phyloP scores from a whole-genome alignment of 2,113 vertebrate genomes.

The Chlamydotis undulata region DNA sequence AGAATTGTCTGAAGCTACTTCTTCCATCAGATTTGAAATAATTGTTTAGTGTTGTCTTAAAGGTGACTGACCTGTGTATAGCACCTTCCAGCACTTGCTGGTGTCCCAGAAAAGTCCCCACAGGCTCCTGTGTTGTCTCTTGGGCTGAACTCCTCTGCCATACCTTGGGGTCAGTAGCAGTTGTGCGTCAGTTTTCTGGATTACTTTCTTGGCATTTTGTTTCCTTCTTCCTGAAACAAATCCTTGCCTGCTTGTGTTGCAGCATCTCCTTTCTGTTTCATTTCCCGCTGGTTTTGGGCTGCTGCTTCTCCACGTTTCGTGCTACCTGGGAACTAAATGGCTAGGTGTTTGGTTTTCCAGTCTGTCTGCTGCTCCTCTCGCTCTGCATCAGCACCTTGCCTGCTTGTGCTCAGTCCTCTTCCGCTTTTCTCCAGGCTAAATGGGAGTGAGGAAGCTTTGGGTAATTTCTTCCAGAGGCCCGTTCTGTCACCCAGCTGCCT shows the following conservation, averaged over 20 bases:
- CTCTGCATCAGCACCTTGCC: background rate
- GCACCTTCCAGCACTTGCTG: background rate
- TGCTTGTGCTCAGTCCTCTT: background rate
- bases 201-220: background rate
- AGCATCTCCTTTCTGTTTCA: background rate
- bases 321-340: background rate
- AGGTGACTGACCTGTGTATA: background rate
- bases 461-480: background rate
- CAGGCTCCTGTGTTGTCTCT: background rate
- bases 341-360: background rate
- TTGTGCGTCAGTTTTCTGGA: background rate
- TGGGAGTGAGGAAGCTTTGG: background rate
- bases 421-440: background rate
- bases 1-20: background rate
- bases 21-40: background rate
- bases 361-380: background rate
- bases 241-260: background rate
- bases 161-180: background rate
- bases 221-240: background rate
- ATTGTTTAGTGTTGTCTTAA: background rate
- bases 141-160: background rate
- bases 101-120: background rate
- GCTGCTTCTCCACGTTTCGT: accelerated
- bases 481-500: accelerated
- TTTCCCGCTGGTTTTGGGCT: background rate